These are phyloP conservation scores for Pampus argenteus DNA, from an alignment of 2,797 vertebrate genomes.

Conservation along the genomic window DNA sequence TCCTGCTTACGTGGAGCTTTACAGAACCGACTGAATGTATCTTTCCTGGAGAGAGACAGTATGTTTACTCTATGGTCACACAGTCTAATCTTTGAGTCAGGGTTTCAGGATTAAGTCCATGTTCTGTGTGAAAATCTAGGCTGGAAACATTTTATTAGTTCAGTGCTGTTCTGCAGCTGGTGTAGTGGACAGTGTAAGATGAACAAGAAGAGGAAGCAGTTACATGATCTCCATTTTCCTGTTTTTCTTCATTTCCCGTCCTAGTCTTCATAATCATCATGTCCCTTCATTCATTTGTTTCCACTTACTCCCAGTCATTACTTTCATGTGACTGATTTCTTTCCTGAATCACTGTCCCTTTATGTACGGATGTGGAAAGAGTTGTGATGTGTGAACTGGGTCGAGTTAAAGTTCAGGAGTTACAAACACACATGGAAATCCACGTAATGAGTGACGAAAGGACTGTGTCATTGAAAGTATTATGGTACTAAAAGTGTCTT, in stretches of 20 bases:
- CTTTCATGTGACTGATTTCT: constrained; percentile 18
- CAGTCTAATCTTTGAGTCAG: background rate
- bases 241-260: constrained; percentile 52
- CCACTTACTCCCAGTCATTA: constrained; percentile 37
- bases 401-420: constrained; percentile 48
- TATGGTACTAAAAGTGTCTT: background rate
- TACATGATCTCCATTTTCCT: constrained; percentile 63
- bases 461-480: background rate
- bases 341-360: constrained; percentile 27
- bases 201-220: constrained; percentile 43
- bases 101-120: background rate
- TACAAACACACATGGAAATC: constrained; percentile 38
- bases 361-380: constrained; percentile 42
- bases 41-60: constrained; percentile 33
- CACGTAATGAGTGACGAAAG: constrained; percentile 29
- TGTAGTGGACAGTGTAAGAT: constrained; percentile 21
- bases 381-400: constrained; percentile 15
- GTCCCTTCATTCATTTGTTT: constrained; percentile 44
- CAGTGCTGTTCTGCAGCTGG: constrained; percentile 22
- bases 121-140: constrained; percentile 3
- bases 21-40: constrained; percentile 24
- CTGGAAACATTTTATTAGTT: constrained; percentile 6
- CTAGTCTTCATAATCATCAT: constrained; percentile 23
- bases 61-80: background rate
- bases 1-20: constrained; percentile 63